Base-by-base conservation (phyloP, 2,113 vertebrate genomes). In the Pithys albifrons region DNA sequence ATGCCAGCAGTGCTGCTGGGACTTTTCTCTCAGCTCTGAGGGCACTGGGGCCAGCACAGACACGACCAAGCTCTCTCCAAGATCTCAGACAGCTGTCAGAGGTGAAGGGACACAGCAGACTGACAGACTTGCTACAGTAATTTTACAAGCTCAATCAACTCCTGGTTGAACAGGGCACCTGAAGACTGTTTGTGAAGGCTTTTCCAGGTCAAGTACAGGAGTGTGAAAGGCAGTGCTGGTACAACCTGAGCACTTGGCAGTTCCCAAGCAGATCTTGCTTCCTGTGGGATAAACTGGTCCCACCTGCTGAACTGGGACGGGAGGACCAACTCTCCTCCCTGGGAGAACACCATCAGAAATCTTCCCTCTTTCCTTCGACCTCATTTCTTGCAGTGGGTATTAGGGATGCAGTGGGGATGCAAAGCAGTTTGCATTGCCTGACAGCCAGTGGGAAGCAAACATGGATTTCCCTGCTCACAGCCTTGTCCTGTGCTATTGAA, bases 401-500 rank as follows among this genome's bases (percentile, higher is more conserved):
- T 37, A 6, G 0, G 9, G 33, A 24, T 33, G 48, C 43, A 39
- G 17, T 14, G 28, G 48, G 23, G 33, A 15, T 39, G 52, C 41
- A 41, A 51, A 80, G 61, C 35, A 61, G 39, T 28, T 55, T 52
- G 23, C 45, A 33, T 3, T 45, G 24, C 41, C 41, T 7, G 46
- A 8, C 39, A 79, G 27, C 23, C 41, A 16, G 52, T 22, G 79
- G 48, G 52, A 62, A 62, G 23, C 9, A 70, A 69, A 35, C 1
- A 1, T 2, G 64, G 54, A 8, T 70, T 86, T 25, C 15, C 25
- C 28, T 31, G 71, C 45, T 70, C 54, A 9, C 27, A 29, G 41
- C 2, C 54, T 70, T 1, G 0, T 67, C 49, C 67, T 62, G 2
- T 0, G 39, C 14, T 39, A 20, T 1, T 3, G 43, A 86, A 27